Percentiles rank a stretch among this genome's conserved stretches.
These are phyloP conservation scores for Condylura cristata DNA, from an alignment of 2,113 vertebrate species.

Conservation along the genomic window DNA sequence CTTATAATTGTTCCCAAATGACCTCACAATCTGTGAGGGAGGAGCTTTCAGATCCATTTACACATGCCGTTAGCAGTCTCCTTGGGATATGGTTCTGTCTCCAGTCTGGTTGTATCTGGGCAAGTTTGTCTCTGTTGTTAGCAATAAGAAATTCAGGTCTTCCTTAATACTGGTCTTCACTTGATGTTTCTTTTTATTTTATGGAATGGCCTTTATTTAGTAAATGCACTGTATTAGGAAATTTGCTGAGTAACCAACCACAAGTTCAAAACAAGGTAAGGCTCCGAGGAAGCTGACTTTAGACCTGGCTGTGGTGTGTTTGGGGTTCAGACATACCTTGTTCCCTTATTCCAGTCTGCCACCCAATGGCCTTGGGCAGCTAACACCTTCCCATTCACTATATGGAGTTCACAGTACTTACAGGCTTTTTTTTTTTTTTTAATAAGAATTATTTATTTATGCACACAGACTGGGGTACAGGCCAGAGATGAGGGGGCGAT, in stretches of 20 bases:
- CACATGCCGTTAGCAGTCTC: not conserved
- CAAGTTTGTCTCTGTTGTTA: not conserved
- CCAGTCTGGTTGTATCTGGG: not conserved
- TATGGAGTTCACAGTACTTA: not conserved
- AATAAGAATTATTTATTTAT: too few relatives aligned
- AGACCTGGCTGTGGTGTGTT: not conserved
- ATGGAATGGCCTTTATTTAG: not conserved
- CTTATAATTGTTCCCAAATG: constrained; percentile 38
- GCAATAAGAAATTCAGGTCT: constrained; percentile 26
- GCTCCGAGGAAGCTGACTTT: not conserved
- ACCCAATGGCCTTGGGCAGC: not conserved
- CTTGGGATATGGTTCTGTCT: not conserved
- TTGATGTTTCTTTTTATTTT: constrained; percentile 31
- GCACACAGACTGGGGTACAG: too few relatives aligned
- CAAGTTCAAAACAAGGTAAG: constrained; percentile 34
- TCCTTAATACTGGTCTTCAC: constrained; percentile 18
- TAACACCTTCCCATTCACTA: not conserved
- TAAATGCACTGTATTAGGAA: not conserved
- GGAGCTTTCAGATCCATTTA: not conserved
- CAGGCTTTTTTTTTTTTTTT: not conserved
- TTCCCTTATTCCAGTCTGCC: not conserved
- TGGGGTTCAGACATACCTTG: not conserved
- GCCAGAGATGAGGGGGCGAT: too few relatives aligned
- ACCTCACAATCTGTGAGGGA: not conserved
- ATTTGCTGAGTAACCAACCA: not conserved